A percentile compares a stretch with the other conserved stretches of the same genome.
phyloP scores from a whole-genome alignment of 2,888 invertebrate species.

The Ophion obscuratus region DNA sequence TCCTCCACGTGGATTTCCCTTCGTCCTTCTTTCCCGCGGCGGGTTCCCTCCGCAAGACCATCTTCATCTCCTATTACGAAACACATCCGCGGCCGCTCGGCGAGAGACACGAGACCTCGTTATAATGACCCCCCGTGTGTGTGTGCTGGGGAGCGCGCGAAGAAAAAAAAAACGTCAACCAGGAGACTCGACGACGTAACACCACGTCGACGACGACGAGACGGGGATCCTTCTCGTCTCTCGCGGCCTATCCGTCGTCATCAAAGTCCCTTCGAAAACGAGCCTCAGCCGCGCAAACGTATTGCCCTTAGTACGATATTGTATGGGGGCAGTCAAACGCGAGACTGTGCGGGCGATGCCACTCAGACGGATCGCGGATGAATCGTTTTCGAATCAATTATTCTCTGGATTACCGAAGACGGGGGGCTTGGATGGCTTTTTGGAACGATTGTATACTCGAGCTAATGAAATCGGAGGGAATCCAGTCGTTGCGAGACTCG shows the following conservation, averaged over 20 bases:
- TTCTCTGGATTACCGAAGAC: neutral
- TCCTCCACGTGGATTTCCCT: conserved; percentile 62
- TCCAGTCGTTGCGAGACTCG: no score
- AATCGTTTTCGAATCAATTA: conserved; percentile 36
- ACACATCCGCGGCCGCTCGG: conserved; percentile 60
- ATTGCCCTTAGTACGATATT: neutral
- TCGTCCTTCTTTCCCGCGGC: conserved; percentile 58
- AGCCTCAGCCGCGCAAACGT: conserved; percentile 48
- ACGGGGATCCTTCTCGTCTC: conserved; percentile 34
- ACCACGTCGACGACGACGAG: conserved; percentile 46
- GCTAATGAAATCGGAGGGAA: no score
- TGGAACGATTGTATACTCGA: no score
- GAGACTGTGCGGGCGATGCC: neutral
- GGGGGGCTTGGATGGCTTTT: no score
- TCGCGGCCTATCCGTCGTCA: conserved; percentile 66
- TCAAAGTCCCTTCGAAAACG: conserved; percentile 65
- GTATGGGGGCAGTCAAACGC: conserved; percentile 2
- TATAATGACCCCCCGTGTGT: conserved; percentile 77
- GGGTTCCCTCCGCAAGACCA: conserved; percentile 56
- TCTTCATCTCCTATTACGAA: conserved; percentile 68
- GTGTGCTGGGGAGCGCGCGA: conserved; percentile 57
- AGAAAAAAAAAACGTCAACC: conserved; percentile 31
- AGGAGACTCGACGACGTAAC: conserved; percentile 60
- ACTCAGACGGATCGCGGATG: neutral
- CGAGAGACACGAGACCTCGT: conserved; percentile 77